phyloP scores from a whole-genome alignment of 1,140 invertebrate species.

The Episyrphus balteatus region DNA sequence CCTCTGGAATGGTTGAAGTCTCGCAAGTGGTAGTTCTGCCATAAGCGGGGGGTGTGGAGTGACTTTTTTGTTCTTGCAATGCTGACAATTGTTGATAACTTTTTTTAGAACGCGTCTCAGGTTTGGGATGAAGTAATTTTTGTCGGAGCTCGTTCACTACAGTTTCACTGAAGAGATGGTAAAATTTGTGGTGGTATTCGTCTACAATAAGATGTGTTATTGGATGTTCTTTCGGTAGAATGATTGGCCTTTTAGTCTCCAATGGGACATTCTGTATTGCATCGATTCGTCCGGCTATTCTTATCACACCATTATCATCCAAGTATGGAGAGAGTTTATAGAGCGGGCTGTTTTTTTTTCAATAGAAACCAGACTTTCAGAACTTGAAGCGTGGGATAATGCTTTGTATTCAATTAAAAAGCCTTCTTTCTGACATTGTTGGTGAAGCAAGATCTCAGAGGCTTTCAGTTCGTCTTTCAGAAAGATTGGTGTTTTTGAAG shows the following conservation, averaged over 20 bases:
- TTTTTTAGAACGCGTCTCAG: background rate
- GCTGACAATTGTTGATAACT: background rate
- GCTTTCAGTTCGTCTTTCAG: no score
- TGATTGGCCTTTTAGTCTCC: no score
- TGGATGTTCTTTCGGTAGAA: conserved; percentile 11
- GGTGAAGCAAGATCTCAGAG: no score
- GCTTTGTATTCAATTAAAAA: no score
- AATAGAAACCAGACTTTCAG: no score
- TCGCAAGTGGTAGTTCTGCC: background rate
- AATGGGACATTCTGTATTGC: no score
- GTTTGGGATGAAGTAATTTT: conserved; percentile 1
- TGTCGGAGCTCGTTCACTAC: conserved; percentile 9
- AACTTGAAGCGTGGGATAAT: no score
- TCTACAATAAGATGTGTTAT: conserved; percentile 26
- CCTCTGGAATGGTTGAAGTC: background rate
- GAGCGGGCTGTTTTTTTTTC: no score
- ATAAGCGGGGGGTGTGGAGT: background rate
- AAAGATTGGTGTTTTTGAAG: no score
- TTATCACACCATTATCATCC: background rate
- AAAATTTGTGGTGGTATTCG: conserved; percentile 10
- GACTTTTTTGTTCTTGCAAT: background rate
- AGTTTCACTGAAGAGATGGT: conserved; percentile 4
- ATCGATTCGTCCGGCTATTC: background rate
- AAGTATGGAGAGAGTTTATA: background rate
- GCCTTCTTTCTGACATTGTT: no score